phyloP scores from a whole-genome alignment of 2,113 vertebrate genomes.

The Oreochromis aureus region DNA sequence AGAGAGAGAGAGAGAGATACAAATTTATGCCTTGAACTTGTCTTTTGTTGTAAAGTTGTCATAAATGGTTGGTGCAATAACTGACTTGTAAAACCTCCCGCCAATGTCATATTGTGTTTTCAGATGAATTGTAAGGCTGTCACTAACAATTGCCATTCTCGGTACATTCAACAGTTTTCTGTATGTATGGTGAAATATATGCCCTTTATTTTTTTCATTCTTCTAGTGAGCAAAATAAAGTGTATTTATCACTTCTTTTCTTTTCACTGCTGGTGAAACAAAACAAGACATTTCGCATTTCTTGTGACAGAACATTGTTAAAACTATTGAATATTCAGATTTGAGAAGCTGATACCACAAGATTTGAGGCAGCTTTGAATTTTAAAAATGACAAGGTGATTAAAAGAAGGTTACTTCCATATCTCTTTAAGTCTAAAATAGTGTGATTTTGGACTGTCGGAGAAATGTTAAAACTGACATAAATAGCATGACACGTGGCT shows the following conservation, averaged over 20 bases:
- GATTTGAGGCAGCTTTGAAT: background rate
- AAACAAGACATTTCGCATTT: background rate
- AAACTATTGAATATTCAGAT: background rate
- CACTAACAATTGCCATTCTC: background rate
- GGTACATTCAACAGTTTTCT: background rate
- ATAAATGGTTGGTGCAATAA: background rate
- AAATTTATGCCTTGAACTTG: background rate
- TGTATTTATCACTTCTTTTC: background rate
- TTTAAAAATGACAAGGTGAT: background rate
- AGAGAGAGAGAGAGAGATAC: rapidly evolving
- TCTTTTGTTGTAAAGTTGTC: background rate
- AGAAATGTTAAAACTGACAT: background rate
- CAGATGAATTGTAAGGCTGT: background rate
- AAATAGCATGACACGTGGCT: background rate
- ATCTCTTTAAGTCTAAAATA: background rate
- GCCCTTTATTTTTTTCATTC: background rate
- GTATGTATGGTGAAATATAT: background rate
- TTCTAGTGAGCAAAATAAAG: background rate
- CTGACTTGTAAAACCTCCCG: background rate
- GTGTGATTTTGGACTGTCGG: background rate
- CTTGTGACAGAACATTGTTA: background rate
- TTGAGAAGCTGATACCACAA: background rate
- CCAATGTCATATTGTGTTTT: background rate
- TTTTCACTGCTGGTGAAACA: background rate
- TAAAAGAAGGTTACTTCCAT: background rate